These are phyloP conservation scores for Denticeps clupeoides DNA, from an alignment of 2,797 vertebrate genomes.

Conservation along the genomic window DNA sequence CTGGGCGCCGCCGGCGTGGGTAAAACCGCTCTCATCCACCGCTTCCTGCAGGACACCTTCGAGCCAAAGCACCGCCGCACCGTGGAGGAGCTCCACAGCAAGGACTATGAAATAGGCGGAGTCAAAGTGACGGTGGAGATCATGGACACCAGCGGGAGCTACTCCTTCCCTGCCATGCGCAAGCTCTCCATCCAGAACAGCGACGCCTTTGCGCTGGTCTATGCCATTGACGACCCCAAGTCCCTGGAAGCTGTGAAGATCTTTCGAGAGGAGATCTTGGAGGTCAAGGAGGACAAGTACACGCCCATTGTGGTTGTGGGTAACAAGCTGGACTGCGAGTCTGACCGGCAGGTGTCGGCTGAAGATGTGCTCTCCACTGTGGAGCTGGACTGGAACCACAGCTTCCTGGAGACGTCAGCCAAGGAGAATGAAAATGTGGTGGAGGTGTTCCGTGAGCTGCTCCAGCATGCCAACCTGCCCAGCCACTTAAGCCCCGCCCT, in stretches of 20 bases:
- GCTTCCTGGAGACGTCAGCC: conserved; percentile 57
- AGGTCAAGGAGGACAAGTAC: conserved; percentile 31
- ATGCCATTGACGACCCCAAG: conserved; percentile 43
- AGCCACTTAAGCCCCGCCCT: conserved; percentile 37
- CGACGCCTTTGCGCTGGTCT: conserved; percentile 58
- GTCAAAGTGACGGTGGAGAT: conserved; percentile 48
- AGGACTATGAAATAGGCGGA: conserved; percentile 36
- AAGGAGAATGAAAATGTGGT: conserved; percentile 41
- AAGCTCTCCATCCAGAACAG: conserved; percentile 55
- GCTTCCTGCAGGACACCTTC: conserved; percentile 51
- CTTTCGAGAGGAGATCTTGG: conserved; percentile 53
- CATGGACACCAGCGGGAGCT: conserved; percentile 63
- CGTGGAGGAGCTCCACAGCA: conserved; percentile 58
- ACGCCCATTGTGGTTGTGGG: conserved; percentile 52
- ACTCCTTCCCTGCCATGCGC: conserved; percentile 65
- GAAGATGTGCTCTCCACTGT: conserved; percentile 39
- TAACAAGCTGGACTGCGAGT: conserved; percentile 40
- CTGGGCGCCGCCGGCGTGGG: conserved; percentile 58
- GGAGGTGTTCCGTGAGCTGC: conserved; percentile 44
- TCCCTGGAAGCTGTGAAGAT: conserved; percentile 51
- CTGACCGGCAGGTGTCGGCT: conserved; percentile 30
- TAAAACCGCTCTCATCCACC: conserved; percentile 56
- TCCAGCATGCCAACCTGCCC: conserved; percentile 44
- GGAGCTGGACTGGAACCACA: conserved; percentile 45
- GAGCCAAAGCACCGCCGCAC: conserved; percentile 53